These are phyloP conservation scores for Sitobion miscanthi DNA, from an alignment of 1,140 invertebrate species.

Conservation along the genomic window DNA sequence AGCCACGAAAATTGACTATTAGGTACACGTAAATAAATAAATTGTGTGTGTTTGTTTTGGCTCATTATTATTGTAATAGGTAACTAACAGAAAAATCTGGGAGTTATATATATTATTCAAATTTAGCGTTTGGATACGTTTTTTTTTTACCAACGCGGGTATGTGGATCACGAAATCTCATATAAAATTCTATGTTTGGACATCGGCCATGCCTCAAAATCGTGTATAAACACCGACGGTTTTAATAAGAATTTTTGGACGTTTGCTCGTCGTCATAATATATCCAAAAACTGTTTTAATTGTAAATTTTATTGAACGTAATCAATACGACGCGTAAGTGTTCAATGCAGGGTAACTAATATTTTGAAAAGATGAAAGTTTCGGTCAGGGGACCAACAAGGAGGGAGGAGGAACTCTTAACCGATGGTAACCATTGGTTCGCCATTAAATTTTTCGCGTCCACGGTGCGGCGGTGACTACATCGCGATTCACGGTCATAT, in stretches of 20 bases:
- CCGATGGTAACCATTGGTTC: too few species aligned
- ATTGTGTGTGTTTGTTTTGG: neutral
- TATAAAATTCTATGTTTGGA: neutral
- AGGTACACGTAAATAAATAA: neutral
- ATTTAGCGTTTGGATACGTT: neutral
- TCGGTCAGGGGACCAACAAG: too few species aligned
- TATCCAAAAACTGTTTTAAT: too few species aligned
- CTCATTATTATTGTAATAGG: neutral
- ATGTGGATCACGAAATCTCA: neutral
- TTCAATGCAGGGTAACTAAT: neutral
- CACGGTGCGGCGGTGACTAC: neutral
- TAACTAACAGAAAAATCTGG: neutral
- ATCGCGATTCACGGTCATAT: neutral
- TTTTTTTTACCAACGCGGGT: neutral
- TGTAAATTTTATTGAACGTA: too few species aligned
- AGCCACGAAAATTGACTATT: neutral
- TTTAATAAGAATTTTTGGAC: too few species aligned
- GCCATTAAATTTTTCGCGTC: too few species aligned
- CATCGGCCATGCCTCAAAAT: neutral
- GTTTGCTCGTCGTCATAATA: too few species aligned
- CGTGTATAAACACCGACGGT: neutral
- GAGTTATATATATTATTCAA: neutral
- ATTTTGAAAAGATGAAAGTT: too few species aligned
- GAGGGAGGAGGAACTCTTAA: too few species aligned
- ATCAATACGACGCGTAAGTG: too few species aligned